Base-by-base conservation (phyloP, 2,797 vertebrate species). In the Coranthus polyacanthus region DNA sequence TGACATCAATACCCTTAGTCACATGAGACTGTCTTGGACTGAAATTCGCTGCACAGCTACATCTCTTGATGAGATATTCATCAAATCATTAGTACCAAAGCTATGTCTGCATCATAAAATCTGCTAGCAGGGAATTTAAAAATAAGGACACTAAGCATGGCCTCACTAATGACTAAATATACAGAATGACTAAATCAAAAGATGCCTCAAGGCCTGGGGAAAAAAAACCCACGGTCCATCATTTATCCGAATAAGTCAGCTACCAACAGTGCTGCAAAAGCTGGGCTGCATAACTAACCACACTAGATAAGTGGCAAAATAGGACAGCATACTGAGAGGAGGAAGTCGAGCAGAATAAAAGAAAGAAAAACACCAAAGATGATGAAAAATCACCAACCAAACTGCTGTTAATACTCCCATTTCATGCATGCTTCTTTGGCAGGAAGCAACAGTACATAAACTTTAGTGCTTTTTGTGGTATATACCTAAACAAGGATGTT, bases 201-300 rank as follows among this genome's bases (percentile, higher is more conserved):
- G 4, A 18, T 52, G 12, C 24, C 24, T 44, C 1, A 10, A n/a
- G 29, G 36, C 11, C 29, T 55, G 21, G 58, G 5, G 15, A 17
- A 36, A 36, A 57, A 37, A 54, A 42, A n/a, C n/a, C n/a, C 2
- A 38, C 2, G 3, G 12, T 22, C 20, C 0, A n/a, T 38, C 0
- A 55, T 68, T 68, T 44, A 37, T 32, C 47, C 37, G 22, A 73
- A 37, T 29, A 52, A 41, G 32, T 78, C 67, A 73, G 74, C 53
- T 22, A 32, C 53, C 57, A 70, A 34, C 18, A 39, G 51, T 13
- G 34, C 26, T 61, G 43, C 36, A 57, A 47, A 53, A 75, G 57
- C 68, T 36, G 24, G 45, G 57, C 5, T 43, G 60, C 36, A 51
- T 2, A 16, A 74, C 65, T 50, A 74, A 18, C 61, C 9, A 42